These are phyloP conservation scores for Abrostola tripartita DNA, from an alignment of 2,888 invertebrate species.

Conservation along the genomic window DNA sequence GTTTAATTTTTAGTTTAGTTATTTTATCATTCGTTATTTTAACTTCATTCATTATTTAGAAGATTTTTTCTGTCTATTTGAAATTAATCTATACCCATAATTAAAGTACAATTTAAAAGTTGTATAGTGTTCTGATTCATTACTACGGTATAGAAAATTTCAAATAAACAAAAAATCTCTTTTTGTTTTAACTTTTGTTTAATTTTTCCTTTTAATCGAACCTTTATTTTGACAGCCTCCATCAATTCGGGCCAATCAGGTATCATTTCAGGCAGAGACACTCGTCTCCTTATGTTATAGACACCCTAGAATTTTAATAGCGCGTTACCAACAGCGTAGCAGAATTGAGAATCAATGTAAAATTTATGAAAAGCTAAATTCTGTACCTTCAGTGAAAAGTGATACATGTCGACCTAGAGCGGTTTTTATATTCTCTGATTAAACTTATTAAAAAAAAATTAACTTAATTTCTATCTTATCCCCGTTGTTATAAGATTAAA, in stretches of 20 bases:
- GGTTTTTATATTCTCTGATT: no score
- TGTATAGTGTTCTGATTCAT: background rate
- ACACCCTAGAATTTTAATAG: slow-evolving; percentile 89
- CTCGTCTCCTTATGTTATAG: slow-evolving; percentile 91
- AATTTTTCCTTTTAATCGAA: slow-evolving; percentile 87
- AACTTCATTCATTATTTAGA: slow-evolving; percentile 80
- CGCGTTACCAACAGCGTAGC: slow-evolving; percentile 70
- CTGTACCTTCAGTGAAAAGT: no score
- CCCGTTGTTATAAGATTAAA: no score
- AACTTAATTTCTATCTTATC: no score
- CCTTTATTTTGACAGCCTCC: slow-evolving; percentile 90
- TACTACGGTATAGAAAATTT: slow-evolving; percentile 49
- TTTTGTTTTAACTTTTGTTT: slow-evolving; percentile 69
- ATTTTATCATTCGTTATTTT: slow-evolving; percentile 76
- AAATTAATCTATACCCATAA: slow-evolving; percentile 43
- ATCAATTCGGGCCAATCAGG: slow-evolving; percentile 93
- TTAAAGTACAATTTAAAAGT: background rate
- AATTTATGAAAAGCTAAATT: slow-evolving; percentile 59
- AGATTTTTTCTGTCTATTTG: slow-evolving; percentile 70
- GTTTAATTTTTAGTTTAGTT: slow-evolving; percentile 70
- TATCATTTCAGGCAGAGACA: slow-evolving; percentile 91
- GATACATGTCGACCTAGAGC: no score
- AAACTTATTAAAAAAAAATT: no score
- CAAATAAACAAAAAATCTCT: slow-evolving; percentile 68
- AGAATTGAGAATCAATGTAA: slow-evolving; percentile 41